Conservation (phyloP, 2,888 invertebrate genomes). For the Phyllotreta cruciferae region DNA sequence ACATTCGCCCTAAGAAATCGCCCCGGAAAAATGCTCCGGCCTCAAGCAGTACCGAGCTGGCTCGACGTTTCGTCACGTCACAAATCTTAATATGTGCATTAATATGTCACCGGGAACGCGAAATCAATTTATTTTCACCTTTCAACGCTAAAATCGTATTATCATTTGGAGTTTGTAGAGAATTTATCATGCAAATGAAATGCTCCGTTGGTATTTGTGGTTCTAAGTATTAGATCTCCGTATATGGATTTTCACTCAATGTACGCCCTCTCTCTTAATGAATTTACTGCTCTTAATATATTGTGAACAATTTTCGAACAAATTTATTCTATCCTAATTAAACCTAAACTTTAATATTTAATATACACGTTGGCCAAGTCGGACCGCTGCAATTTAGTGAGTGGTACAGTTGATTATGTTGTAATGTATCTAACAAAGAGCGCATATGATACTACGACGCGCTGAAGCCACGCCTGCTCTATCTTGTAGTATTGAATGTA, state of each 20-base stretch:
- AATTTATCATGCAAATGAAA: constrained; percentile 61
- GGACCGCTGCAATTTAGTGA: no score
- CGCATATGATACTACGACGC: no score
- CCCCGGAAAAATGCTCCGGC: constrained; percentile 44
- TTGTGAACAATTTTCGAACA: constrained; percentile 11
- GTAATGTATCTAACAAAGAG: no score
- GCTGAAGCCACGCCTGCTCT: no score
- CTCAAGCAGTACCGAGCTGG: constrained; percentile 48
- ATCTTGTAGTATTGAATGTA: no score
- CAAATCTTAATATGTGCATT: constrained; percentile 60
- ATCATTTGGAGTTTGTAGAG: constrained; percentile 55
- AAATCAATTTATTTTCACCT: constrained; percentile 62
- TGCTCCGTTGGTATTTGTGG: constrained; percentile 52
- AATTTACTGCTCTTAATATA: constrained; percentile 43
- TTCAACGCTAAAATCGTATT: constrained; percentile 59
- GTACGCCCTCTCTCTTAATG: constrained; percentile 45
- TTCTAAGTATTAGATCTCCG: constrained; percentile 41
- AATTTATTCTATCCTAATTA: no score
- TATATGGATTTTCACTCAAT: constrained; percentile 39
- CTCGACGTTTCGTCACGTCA: constrained; percentile 49
- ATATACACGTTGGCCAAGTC: no score
- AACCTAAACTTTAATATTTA: no score
- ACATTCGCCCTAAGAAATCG: constrained; percentile 46
- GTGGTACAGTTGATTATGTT: no score
- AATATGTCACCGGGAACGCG: constrained; percentile 61